Conservation (phyloP, 1,140 invertebrate genomes). For the Macrocentrus cingulum region DNA sequence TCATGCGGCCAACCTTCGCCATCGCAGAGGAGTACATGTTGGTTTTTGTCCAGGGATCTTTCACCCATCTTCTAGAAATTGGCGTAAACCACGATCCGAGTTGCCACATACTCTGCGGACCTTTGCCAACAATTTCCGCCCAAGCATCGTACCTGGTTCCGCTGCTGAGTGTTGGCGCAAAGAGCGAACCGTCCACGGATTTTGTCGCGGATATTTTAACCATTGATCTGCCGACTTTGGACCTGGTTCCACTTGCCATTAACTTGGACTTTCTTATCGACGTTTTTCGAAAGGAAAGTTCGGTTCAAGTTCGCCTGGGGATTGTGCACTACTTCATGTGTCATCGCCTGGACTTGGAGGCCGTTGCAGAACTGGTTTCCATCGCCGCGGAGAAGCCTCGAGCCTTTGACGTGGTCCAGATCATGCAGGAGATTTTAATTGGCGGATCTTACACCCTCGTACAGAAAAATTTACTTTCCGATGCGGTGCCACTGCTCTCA, state of each 20-base stretch:
- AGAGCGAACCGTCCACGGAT: conserved; percentile 3
- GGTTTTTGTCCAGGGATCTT: conserved; percentile 75
- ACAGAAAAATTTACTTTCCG: conserved; percentile 69
- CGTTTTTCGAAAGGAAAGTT: conserved; percentile 67
- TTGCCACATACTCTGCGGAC: conserved; percentile 72
- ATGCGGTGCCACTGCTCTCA: conserved; percentile 67
- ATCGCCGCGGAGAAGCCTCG: conserved; percentile 59
- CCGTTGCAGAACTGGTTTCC: conserved; percentile 65
- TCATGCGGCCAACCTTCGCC: conserved; percentile 73
- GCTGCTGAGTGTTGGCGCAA: conserved; percentile 48
- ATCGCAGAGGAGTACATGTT: conserved; percentile 75
- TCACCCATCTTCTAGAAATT: conserved; percentile 79
- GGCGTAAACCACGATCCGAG: conserved; percentile 77
- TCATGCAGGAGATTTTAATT: conserved; percentile 79
- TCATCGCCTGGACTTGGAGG: conserved; percentile 71
- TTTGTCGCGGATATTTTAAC: conserved; percentile 43
- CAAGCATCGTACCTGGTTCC: conserved; percentile 68
- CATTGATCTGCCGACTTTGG: conserved; percentile 70
- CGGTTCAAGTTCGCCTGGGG: conserved; percentile 69
- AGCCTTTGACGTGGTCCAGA: conserved; percentile 59
- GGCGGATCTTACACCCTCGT: conserved; percentile 72
- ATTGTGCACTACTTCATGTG: conserved; percentile 79
- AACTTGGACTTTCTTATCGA: conserved; percentile 66
- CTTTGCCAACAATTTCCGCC: conserved; percentile 59
- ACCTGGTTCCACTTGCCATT: conserved; percentile 68